Evolutionary conservation across 1,140 invertebrate genomes (phyloP), one percentile per base, ranked within the genome.

Genomic region (Wasmannia auropunctata): DNA sequence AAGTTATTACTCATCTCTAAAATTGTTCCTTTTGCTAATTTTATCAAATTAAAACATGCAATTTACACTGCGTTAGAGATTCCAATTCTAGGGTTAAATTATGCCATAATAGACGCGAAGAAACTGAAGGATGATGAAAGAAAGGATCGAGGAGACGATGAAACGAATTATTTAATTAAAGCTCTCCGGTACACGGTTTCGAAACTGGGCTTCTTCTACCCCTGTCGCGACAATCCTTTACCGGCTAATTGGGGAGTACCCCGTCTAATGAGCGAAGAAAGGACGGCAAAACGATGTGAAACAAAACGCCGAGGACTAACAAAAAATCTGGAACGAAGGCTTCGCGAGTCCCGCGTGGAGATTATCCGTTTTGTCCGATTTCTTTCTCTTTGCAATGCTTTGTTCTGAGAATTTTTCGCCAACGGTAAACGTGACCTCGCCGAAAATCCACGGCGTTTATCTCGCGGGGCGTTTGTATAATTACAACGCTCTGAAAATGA

Each of bases 151-250:
- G 11, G 14, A 22, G 31, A 74, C 65, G 22, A 56, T 51, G 65
- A 60, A 51, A 77, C 25, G 56, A 49, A 76, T 89, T 90, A 91
- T 90, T 90, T 91, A 89, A 91, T 90, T 90, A 90, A 91, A 90
- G 67, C 67, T 84, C 87, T 90, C 62, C 62, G n/a, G 58, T 34
- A 58, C 62, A 65, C n/a, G 76, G 67, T 85, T 74, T 37, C 76
- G 56, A 72, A 83, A 74, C 43, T 43, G n/a, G 65, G 40, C 28
- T 70, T 46, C 25, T n/a, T 60, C 40, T 34, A 49, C 63, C 70
- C 49, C 81, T 74, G 34, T 80, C 67, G 37, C 43, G 34, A 54
- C 74, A 79, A 88, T 89, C 79, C 40, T 81, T 89, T 77, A 63
- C 84, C 22, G 25, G 81, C 69, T 89, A 89, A 86, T 89, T 83